These are phyloP conservation scores for Riparia riparia DNA, from an alignment of 2,113 vertebrate species.

Conservation along the genomic window DNA sequence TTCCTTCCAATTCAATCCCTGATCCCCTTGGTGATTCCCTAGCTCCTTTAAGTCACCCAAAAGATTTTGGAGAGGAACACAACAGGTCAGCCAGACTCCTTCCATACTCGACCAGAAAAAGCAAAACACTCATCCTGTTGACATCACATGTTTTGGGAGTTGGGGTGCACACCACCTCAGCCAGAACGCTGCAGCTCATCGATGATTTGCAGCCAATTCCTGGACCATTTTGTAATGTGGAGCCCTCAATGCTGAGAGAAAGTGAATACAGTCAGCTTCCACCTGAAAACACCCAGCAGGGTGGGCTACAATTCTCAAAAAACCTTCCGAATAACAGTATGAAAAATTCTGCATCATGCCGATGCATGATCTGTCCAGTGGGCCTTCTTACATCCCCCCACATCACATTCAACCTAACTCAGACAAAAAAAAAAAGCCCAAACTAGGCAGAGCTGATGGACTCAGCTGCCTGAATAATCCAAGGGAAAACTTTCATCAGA, in stretches of 20 bases:
- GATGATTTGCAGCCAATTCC: not conserved
- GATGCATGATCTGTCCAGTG: not conserved
- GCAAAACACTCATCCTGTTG: not conserved
- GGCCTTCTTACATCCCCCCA: not conserved
- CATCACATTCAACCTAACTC: not conserved
- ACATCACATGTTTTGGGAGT: not conserved
- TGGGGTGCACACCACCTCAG: not conserved
- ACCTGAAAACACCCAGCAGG: not conserved
- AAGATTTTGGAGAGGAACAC: not conserved
- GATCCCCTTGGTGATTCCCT: not conserved
- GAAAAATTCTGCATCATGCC: not conserved
- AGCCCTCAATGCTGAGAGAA: not conserved
- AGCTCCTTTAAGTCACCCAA: not conserved
- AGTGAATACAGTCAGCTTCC: not conserved
- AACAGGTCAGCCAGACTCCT: not conserved
- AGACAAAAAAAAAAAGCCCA: not conserved
- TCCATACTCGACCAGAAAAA: not conserved
- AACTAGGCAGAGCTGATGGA: not conserved
- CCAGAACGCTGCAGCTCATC: fast-evolving
- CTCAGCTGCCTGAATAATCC: not conserved
- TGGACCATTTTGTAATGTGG: not conserved
- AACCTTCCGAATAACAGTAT: not conserved
- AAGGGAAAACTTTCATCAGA: not conserved
- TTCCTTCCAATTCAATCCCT: not conserved
- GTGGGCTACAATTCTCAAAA: not conserved